phyloP scores from a whole-genome alignment of 2,797 vertebrate genomes.

The Falco concolor region DNA sequence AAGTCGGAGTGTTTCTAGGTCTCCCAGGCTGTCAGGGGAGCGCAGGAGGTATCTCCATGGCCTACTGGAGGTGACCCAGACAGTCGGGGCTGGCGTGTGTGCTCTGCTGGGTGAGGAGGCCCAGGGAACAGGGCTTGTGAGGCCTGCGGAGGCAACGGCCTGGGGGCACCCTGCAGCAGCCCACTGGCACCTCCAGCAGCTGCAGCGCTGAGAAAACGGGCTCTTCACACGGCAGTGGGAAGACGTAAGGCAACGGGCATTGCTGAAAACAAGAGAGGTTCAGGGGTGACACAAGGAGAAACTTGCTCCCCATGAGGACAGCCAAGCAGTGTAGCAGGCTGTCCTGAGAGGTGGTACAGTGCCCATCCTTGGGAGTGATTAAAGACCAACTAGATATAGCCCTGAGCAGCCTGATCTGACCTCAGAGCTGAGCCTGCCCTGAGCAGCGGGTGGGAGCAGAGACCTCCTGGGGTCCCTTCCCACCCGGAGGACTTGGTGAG shows the following conservation, averaged over 20 bases:
- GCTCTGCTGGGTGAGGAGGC: not conserved
- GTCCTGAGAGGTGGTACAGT: not conserved
- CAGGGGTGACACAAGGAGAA: not conserved
- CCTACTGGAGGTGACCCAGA: not conserved
- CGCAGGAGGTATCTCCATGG: not conserved
- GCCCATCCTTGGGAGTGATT: not conserved
- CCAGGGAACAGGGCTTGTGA: not conserved
- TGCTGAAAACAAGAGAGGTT: not conserved
- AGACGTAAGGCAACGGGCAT: not conserved
- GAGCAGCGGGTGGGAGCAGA: not conserved
- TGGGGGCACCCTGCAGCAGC: not conserved
- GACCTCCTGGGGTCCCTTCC: not conserved
- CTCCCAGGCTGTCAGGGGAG: not conserved
- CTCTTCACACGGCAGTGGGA: not conserved
- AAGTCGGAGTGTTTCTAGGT: not conserved
- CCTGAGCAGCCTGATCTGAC: not conserved
- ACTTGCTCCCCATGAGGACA: not conserved
- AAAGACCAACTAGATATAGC: not conserved
- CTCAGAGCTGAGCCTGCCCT: not conserved
- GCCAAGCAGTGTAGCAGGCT: not conserved
- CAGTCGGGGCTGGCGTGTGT: not conserved
- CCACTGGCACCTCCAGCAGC: not conserved
- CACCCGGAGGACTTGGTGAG: not conserved
- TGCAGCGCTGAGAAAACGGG: not conserved
- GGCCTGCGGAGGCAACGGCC: not conserved